Percentiles rank a stretch among this genome's conserved stretches.
phyloP scores from a whole-genome alignment of 2,888 invertebrate species.

The Onchidella celtica region DNA sequence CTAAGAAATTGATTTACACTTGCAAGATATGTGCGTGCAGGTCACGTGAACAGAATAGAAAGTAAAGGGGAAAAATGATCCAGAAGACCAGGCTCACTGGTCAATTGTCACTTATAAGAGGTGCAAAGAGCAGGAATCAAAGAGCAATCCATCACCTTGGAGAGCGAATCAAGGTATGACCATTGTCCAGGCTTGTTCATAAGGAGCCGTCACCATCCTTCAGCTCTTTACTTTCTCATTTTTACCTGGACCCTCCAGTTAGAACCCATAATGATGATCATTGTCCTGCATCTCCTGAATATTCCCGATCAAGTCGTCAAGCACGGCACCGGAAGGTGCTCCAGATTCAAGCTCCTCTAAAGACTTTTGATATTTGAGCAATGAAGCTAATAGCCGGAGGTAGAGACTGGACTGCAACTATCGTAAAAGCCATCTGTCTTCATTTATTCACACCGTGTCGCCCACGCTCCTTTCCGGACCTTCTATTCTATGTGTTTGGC shows the following conservation, averaged over 20 bases:
- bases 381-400: background rate
- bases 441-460: background rate
- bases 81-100: background rate
- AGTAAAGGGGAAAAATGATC: too few relatives aligned
- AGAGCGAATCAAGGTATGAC: background rate
- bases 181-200: background rate
- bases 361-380: background rate
- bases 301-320: background rate
- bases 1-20: too few relatives aligned
- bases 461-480: conserved; percentile 20
- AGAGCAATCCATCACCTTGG: background rate
- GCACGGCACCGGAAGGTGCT: background rate
- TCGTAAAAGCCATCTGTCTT: conserved; percentile 30
- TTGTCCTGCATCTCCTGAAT: background rate
- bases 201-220: background rate
- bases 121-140: background rate
- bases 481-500: background rate
- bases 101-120: background rate
- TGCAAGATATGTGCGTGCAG: too few relatives aligned
- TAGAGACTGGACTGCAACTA: background rate
- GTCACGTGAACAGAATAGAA: too few relatives aligned
- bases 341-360: background rate
- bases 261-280: background rate
- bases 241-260: background rate
- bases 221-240: background rate